These are phyloP conservation scores for Dissostichus mawsoni DNA, from an alignment of 2,113 vertebrate species.

Conservation along the genomic window DNA sequence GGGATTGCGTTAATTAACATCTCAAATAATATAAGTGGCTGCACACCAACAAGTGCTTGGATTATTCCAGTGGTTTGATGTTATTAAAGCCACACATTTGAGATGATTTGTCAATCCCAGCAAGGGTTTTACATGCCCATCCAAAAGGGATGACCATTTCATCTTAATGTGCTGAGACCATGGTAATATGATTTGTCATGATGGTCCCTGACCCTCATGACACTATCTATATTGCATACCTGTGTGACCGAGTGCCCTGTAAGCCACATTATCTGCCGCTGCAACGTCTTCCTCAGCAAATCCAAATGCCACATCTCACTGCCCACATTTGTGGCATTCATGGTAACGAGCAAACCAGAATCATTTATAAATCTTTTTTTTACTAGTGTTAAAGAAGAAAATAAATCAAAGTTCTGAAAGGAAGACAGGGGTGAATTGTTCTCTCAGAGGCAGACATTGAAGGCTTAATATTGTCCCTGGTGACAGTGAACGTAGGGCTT, in stretches of 20 bases:
- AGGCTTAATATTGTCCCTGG: conserved; percentile 61
- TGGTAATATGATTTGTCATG: conserved; percentile 53
- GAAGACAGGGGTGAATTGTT: conserved; percentile 47
- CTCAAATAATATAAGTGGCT: not conserved
- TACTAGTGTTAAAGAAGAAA: conserved; percentile 6
- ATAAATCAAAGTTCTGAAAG: conserved; percentile 7
- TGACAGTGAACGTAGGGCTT: conserved; percentile 38
- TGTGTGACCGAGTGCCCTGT: conserved; percentile 42
- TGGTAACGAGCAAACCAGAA: conserved; percentile 31
- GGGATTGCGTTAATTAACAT: not conserved
- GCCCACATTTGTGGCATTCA: not conserved
- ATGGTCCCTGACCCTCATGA: conserved; percentile 55
- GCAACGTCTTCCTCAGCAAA: conserved; percentile 5
- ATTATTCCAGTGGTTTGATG: conserved; percentile 7
- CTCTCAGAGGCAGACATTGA: conserved; percentile 41
- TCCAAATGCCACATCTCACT: not conserved
- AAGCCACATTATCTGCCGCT: conserved; percentile 37
- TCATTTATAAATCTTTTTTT: conserved; percentile 62
- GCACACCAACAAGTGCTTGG: not conserved
- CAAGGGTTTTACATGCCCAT: conserved; percentile 18
- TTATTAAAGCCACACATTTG: conserved; percentile 39
- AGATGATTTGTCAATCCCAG: conserved; percentile 8
- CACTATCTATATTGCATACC: conserved; percentile 61
- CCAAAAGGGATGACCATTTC: conserved; percentile 35
- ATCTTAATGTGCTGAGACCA: conserved; percentile 59